Base-by-base conservation (phyloP, 1,140 invertebrate genomes). In the Calephelis nemesis region DNA sequence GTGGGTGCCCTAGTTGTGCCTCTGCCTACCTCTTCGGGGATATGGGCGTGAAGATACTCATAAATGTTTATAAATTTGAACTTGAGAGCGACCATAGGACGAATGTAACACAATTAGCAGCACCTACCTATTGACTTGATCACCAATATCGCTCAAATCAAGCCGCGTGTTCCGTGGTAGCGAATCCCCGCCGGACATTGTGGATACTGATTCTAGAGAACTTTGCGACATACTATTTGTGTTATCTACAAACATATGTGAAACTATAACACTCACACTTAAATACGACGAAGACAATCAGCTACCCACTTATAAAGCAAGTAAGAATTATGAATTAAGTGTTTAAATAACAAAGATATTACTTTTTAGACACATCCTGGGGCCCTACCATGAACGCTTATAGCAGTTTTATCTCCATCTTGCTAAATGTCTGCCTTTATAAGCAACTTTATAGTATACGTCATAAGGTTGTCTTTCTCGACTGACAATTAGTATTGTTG, bases 191-290 rank as follows among this genome's bases (percentile, higher is more conserved):
- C 90, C 90, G 10, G 92, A 92, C 88, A 92, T 90, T 30, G 90
- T 91, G 7, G 92, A 95, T 11, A 94, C 90, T 0, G 94, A 95
- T 76, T 95, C 94, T 67, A 95, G 92, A 71, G 94, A 95, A 68
- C 87, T 91, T 77, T 89, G 87, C 65, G 89, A 91, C 69, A 85
- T 76, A 71, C 87, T 90, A 79, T 83, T 87, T 78, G 78, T 72
- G 74, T 88, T 83, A 83, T 91, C 87, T 90, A 83, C 71, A 79
- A 85, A 82, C 68, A 79, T 68, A 82, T 45, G 40, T 52, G 50
- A 47, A 58, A 42, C 42, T 45, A 66, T 58, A 47, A 42, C 50
- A 66, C 65, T 9, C 52, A 66, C 50, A 66, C 45, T 8, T 19
- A 66, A 52, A 52, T 12, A 58, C 40, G 11, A 52, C 50, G 52